Conservation (phyloP, 2,113 vertebrate species). For the Odocoileus hemionus region DNA sequence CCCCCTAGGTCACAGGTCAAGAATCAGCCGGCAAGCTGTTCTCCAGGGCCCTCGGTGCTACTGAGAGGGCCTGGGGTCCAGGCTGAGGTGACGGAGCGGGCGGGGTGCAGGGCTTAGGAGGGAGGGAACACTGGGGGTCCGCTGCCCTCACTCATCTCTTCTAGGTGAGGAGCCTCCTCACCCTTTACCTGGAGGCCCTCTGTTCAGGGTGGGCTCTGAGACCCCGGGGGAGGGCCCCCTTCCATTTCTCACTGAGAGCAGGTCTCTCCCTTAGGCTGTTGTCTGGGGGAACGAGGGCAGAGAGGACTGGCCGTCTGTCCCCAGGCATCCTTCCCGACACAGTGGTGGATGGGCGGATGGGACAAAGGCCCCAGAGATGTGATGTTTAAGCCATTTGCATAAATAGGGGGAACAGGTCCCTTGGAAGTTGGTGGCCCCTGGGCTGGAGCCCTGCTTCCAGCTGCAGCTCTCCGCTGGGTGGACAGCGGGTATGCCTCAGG, state of each 20-base stretch:
- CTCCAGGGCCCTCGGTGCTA: not conserved
- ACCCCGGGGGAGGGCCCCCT: not conserved
- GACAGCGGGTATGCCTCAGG: not conserved
- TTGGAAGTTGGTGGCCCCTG: not conserved
- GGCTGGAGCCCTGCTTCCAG: not conserved
- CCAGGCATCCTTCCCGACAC: not conserved
- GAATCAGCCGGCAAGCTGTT: not conserved
- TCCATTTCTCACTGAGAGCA: not conserved
- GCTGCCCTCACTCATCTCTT: not conserved
- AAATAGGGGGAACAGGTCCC: not conserved
- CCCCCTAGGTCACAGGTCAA: conserved; percentile 84
- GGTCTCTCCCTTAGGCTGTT: not conserved
- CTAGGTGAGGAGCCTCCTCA: not conserved
- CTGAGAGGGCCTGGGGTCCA: not conserved
- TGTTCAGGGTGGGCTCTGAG: not conserved
- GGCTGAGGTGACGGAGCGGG: not conserved
- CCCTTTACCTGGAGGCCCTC: not conserved
- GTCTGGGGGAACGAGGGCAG: not conserved
- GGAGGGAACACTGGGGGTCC: not conserved
- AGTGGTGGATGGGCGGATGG: not conserved
- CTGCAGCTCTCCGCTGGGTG: not conserved
- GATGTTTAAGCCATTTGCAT: not conserved
- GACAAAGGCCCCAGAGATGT: not conserved
- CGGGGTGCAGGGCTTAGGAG: too few species aligned
- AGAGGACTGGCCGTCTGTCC: fast-evolving